phyloP scores from a whole-genome alignment of 1,140 invertebrate genomes.

The Gryon sp. region DNA sequence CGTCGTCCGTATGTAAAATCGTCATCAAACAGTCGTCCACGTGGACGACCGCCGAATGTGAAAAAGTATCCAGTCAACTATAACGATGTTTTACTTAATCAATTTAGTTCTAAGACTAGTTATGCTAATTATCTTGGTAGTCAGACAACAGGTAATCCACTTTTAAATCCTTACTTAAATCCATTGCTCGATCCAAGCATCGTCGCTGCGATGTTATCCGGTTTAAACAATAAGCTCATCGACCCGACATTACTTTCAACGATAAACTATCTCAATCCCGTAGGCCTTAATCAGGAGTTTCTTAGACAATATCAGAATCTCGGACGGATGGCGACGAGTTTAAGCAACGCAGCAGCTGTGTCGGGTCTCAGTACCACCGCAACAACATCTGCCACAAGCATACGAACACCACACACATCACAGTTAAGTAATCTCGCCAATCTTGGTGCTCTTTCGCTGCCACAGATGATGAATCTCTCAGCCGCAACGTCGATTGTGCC shows the following conservation, averaged over 20 bases:
- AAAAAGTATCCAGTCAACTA: conserved; percentile 73
- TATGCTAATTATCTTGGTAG: conserved; percentile 69
- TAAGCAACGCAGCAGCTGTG: conserved; percentile 51
- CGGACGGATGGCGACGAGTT: conserved; percentile 61
- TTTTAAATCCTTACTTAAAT: conserved; percentile 75
- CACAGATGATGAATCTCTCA: conserved; percentile 37
- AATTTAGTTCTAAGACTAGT: conserved; percentile 68
- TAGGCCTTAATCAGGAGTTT: conserved; percentile 74
- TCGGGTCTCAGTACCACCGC: conserved; percentile 12
- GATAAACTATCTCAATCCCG: conserved; percentile 72
- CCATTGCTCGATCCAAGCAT: conserved; percentile 73
- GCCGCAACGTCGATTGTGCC: conserved; percentile 5
- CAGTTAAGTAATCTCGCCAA: conserved; percentile 1
- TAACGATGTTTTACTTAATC: conserved; percentile 64
- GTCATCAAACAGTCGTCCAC: conserved; percentile 69
- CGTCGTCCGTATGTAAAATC: conserved; percentile 43
- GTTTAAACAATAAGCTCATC: conserved; percentile 69
- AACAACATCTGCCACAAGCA: conserved; percentile 18
- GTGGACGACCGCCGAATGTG: conserved; percentile 74
- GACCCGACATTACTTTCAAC: conserved; percentile 66
- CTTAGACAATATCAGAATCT: conserved; percentile 74
- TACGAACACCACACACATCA: conserved; percentile 10
- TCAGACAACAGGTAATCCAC: conserved; percentile 64
- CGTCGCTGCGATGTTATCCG: conserved; percentile 71
- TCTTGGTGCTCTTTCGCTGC: neutral